Conservation (phyloP, 2,888 invertebrate species). For the Escarpia spicata region DNA sequence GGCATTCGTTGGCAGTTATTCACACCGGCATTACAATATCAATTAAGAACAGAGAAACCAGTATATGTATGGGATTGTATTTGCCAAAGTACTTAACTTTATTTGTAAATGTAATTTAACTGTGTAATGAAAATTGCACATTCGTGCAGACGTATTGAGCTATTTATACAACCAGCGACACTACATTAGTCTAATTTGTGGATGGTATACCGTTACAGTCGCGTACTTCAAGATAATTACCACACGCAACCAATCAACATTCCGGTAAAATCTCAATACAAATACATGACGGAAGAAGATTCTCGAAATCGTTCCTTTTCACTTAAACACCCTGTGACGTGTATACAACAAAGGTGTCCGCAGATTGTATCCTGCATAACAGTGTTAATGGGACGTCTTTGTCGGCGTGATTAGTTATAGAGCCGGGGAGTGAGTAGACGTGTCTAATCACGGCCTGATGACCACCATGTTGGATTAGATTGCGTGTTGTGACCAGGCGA, state of each 20-base stretch:
- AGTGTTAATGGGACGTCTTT: not conserved
- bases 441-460: not conserved
- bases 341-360: not conserved
- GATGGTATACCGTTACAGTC: not conserved
- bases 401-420: not conserved
- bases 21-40: too few relatives aligned
- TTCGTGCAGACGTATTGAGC: not conserved
- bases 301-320: not conserved
- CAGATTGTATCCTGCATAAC: not conserved
- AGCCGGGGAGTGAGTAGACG: not conserved
- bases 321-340: not conserved
- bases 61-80: too few relatives aligned
- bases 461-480: not conserved
- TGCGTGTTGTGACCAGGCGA: not conserved
- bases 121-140: not conserved
- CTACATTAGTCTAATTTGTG: not conserved
- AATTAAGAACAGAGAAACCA: not conserved
- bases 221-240: not conserved
- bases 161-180: not conserved
- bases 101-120: not conserved
- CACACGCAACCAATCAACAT: not conserved
- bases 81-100: not conserved
- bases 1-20: too few relatives aligned
- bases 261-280: not conserved
- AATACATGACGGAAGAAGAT: not conserved